Conservation (phyloP, 2,888 invertebrate species). For the Deilephila elpenor region DNA sequence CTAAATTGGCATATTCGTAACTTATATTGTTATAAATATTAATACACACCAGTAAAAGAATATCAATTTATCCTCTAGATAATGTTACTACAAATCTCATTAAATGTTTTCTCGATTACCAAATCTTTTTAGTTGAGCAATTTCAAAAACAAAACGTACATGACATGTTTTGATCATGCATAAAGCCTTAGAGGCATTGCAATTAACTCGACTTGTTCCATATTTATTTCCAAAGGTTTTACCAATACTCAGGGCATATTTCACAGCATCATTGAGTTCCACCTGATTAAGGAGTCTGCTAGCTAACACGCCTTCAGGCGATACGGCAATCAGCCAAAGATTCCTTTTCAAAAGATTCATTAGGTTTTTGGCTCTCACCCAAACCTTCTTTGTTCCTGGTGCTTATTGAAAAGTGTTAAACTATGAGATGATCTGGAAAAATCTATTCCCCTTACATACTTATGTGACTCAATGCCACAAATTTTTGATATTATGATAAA, state of each 20-base stretch:
- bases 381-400: conserved; percentile 1
- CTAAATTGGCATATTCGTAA: too few relatives aligned
- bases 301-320: conserved; percentile 7
- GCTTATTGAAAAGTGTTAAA: conserved; percentile 14
- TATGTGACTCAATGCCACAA: too few relatives aligned
- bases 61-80: too few relatives aligned
- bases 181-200: neutral
- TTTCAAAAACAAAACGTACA: too few relatives aligned
- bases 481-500: too few relatives aligned
- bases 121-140: too few relatives aligned
- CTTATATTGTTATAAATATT: too few relatives aligned
- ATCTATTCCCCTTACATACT: too few relatives aligned
- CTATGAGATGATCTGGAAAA: neutral
- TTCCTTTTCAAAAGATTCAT: conserved; percentile 17
- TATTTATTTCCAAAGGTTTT: neutral
- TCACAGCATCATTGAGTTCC: neutral
- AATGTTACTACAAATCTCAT: too few relatives aligned
- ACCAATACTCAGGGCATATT: neutral
- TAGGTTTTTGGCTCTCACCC: conserved; percentile 16
- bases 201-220: neutral
- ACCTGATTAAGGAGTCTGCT: conserved; percentile 1
- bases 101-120: too few relatives aligned
- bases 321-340: conserved; percentile 22
- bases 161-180: too few relatives aligned
- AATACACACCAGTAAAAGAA: too few relatives aligned